Conservation (phyloP, 2,888 invertebrate species). For the Orthosia cruda region DNA sequence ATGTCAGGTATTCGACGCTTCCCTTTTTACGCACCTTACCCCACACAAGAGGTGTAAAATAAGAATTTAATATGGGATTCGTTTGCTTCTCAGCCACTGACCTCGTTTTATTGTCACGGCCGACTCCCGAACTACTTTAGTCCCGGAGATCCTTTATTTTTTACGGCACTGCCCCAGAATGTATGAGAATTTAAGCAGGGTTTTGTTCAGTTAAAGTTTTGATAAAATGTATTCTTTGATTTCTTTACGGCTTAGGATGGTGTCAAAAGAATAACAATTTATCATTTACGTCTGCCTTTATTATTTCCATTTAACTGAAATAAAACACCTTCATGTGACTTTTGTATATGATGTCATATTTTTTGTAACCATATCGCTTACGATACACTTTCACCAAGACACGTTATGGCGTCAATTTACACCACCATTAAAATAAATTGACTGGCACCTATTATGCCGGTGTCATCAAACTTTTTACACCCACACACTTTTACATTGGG, state of each 20-base stretch:
- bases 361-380: neutral
- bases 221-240: neutral
- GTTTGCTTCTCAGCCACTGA: constrained; percentile 75
- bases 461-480: too few species aligned
- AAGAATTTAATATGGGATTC: constrained; percentile 84
- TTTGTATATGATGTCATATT: neutral
- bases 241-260: neutral
- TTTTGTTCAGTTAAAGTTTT: constrained; percentile 23
- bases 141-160: constrained; percentile 38
- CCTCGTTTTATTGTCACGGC: constrained; percentile 78
- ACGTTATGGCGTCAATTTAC: too few species aligned
- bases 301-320: neutral
- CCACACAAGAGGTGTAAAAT: constrained; percentile 76
- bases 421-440: too few species aligned
- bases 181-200: constrained; percentile 17
- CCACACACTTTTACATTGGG: neutral
- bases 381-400: neutral
- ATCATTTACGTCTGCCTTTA: neutral
- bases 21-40: constrained; percentile 49
- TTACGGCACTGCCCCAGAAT: constrained; percentile 27
- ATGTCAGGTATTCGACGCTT: constrained; percentile 37
- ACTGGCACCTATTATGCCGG: too few species aligned
- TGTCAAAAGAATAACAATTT: neutral
- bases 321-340: neutral
- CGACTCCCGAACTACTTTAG: constrained; percentile 53